Percentiles rank a stretch among this genome's conserved stretches.
These are phyloP conservation scores for Sialia sialis DNA, from an alignment of 2,113 vertebrate species.

Conservation along the genomic window DNA sequence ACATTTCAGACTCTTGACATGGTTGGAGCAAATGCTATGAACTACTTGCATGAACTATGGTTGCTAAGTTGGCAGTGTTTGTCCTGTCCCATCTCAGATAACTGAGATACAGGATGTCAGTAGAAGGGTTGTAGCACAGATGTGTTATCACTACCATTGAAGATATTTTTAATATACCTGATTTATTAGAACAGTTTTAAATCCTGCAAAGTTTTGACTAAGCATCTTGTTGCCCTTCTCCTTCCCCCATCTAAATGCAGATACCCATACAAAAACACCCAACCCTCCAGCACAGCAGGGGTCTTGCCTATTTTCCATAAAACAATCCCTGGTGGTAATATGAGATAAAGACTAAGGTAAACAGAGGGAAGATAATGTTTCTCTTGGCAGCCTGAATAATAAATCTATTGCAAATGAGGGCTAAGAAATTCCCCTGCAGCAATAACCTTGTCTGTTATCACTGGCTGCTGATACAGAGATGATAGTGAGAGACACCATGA, in stretches of 20 bases:
- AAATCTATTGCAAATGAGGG: neutral
- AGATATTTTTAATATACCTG: neutral
- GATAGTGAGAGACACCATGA: neutral
- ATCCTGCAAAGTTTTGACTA: neutral
- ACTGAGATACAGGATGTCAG: neutral
- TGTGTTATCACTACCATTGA: neutral
- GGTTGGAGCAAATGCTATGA: neutral
- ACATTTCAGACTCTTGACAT: neutral
- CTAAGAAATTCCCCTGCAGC: neutral
- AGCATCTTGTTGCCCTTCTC: neutral
- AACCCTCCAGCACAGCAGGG: neutral
- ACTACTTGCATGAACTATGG: neutral
- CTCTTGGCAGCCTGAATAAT: neutral
- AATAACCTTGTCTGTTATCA: slow-evolving; percentile 16
- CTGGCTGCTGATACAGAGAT: neutral
- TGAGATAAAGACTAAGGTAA: slow-evolving; percentile 1
- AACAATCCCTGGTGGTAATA: neutral
- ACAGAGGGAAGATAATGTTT: neutral
- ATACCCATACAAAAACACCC: neutral
- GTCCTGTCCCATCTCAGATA: neutral
- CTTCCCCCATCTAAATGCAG: neutral
- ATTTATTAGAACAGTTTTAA: neutral
- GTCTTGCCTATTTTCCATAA: neutral
- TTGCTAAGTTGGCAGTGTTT: neutral
- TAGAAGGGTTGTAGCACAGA: neutral